Evolutionary conservation across 2,797 vertebrate species (phyloP), one percentile per base, ranked within the genome.

Genomic region (Danio kyathit): DNA sequence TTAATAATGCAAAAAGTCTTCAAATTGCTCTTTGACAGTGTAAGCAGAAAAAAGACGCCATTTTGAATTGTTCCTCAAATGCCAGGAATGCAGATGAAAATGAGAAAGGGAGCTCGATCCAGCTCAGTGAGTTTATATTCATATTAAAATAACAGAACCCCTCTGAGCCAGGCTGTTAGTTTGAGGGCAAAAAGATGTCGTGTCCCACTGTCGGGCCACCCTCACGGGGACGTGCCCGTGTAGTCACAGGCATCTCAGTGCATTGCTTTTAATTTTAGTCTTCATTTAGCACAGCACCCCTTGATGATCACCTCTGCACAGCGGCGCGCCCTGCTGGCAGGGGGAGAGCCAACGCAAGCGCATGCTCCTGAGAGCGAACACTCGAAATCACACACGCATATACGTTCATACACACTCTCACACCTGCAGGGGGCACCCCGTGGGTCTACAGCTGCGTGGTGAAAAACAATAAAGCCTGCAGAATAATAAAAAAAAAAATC

Each of bases 401-500:
- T 73, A 56, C 16, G n/a, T 71, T 79, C 79, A 70, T 61, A 44
- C 38, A 82, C 63, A 70, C 72, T 71, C 67, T 85, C 79, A 86
- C 87, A 88, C 84, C 85, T 86, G 84, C 81, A 80, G 70, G 84
- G 86, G 88, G 85, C 83, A 84, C 79, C 87, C 89, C 84, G 82
- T 89, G 82, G 88, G 91, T 89, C 85, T 91, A 88, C 90, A 93
- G 86, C 90, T 91, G 90, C 88, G 88, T 87, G 89, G 88, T 80
- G 83, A 87, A 93, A 91, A 92, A 92, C 88, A 91, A 91, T 90
- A 89, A 89, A 90, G 86, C 75, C 86, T 80, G 86, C 83, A 63
- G 87, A 89, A 29, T 29, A 29, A 29, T 29, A 29, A n/a, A 29
- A 87, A 88, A 89, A 85, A 73, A 59, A 70, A 86, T 81, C 83